Evolutionary conservation across 1,140 invertebrate genomes (phyloP).

Genomic region (Lamellibrachia luymesi): DNA sequence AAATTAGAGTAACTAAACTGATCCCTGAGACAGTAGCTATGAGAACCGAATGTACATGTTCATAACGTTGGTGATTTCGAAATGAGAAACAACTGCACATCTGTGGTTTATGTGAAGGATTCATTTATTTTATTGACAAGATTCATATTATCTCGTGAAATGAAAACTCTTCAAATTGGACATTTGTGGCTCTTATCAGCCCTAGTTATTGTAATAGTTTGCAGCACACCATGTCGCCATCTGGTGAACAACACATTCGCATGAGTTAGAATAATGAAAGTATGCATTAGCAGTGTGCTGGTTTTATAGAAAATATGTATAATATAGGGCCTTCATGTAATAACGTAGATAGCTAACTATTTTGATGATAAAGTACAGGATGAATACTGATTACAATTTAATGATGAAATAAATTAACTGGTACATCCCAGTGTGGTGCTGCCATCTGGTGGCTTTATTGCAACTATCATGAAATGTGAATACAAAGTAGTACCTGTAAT

Average conservation of each 20-base stretch:
- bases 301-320: neutral
- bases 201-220: neutral
- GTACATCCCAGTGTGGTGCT: neutral
- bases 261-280: neutral
- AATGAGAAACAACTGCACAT: neutral
- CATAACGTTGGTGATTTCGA: neutral
- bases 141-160: neutral
- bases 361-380: neutral
- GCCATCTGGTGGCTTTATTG: neutral
- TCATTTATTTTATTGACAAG: neutral
- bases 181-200: neutral
- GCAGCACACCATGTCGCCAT: neutral
- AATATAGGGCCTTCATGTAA: neutral
- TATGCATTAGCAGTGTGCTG: neutral
- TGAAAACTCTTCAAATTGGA: neutral
- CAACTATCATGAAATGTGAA: neutral
- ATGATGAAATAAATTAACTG: neutral
- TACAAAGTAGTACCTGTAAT: too few species aligned
- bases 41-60: neutral
- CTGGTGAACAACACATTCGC: neutral
- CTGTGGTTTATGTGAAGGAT: too few species aligned
- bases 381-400: neutral
- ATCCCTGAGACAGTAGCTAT: neutral
- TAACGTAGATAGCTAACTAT: neutral
- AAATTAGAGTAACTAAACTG: neutral